Percentiles rank a stretch among this genome's conserved stretches.
Evolutionary conservation across 2,113 vertebrate species (phyloP).

Genomic region (Nestor notabilis): DNA sequence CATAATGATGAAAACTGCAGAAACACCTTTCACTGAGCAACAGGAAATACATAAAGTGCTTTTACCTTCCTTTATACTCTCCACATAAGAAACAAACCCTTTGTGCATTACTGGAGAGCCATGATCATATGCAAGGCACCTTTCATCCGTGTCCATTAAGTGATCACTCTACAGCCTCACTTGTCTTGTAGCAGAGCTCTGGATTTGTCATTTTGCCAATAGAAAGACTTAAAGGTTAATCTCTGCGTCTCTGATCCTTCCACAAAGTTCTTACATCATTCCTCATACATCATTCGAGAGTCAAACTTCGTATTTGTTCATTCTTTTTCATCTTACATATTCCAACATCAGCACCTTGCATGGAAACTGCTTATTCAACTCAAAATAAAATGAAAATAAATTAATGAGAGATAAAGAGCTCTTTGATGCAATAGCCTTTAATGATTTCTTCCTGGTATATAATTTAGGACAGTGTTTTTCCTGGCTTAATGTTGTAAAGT

Average conservation of each 20-base stretch:
- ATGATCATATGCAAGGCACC: background rate
- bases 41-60: background rate
- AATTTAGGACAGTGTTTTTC: slow-evolving; percentile 68
- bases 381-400: slow-evolving; percentile 66
- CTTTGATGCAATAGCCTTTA: slow-evolving; percentile 67
- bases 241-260: slow-evolving; percentile 44
- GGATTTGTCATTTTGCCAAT: background rate
- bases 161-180: background rate
- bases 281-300: slow-evolving; percentile 1
- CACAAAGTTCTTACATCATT: slow-evolving; percentile 31
- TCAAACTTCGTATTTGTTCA: background rate
- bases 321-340: slow-evolving; percentile 40
- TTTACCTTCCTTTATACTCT: background rate
- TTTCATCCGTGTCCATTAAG: background rate
- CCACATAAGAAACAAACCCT: background rate
- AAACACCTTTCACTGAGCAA: background rate
- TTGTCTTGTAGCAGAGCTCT: background rate
- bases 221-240: slow-evolving; percentile 4
- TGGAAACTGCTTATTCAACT: slow-evolving; percentile 56
- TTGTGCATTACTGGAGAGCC: background rate
- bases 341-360: slow-evolving; percentile 36
- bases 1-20: background rate
- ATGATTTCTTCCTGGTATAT: slow-evolving; percentile 65
- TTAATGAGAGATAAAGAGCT: slow-evolving; percentile 55
- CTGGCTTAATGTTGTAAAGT: slow-evolving; percentile 57